These are phyloP conservation scores for Tinea pellionella DNA, from an alignment of 2,888 invertebrate species.

Conservation along the genomic window DNA sequence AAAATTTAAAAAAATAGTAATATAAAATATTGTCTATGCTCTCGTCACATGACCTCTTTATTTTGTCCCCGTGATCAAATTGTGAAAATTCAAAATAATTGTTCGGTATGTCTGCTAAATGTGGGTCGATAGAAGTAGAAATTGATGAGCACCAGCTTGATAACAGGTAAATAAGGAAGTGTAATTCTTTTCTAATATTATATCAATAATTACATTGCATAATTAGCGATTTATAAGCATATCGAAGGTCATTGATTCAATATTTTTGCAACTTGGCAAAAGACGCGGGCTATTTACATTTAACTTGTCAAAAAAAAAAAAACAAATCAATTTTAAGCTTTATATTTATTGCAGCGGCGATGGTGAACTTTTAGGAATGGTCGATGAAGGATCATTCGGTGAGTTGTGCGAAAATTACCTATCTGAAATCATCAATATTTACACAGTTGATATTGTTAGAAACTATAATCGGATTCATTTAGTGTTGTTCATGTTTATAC, in stretches of 20 bases:
- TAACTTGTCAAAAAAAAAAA: background rate
- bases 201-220: constrained; percentile 37
- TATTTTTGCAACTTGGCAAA: constrained; percentile 53
- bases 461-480: background rate
- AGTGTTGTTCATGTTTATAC: background rate
- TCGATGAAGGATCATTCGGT: constrained; percentile 55
- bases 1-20: too few relatives aligned
- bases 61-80: constrained; percentile 80
- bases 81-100: constrained; percentile 74
- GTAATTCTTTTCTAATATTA: constrained; percentile 18
- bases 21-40: constrained; percentile 33
- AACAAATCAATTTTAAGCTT: background rate
- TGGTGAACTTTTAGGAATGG: constrained; percentile 56
- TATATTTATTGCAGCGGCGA: constrained; percentile 49
- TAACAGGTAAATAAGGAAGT: constrained; percentile 63
- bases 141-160: constrained; percentile 73
- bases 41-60: constrained; percentile 76
- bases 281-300: constrained; percentile 20
- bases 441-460: background rate
- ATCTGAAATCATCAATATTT: background rate
- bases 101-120: constrained; percentile 49
- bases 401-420: too few relatives aligned
- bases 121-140: constrained; percentile 38
- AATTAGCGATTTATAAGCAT: constrained; percentile 28
- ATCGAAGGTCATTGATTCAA: constrained; percentile 49